Evolutionary conservation across 2,888 invertebrate genomes (phyloP), one percentile per base, ranked within the genome.

Genomic region (Anticlea derivata): DNA sequence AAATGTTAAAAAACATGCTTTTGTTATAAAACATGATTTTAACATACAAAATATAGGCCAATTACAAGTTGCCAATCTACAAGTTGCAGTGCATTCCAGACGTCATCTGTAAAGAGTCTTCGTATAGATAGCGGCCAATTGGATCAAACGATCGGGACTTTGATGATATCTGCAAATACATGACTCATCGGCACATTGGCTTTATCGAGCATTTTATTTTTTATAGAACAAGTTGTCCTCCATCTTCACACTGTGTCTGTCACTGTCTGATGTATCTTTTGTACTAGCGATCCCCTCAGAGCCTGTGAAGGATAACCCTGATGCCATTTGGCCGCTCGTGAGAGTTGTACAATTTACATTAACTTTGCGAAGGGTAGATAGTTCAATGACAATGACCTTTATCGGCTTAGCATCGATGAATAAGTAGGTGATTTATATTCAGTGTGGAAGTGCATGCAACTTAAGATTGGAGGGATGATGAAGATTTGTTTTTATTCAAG

Each of bases 341-440:
- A 66, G 75, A 75, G 81, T 86, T 85, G 83, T 79, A 83, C 84
- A 84, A 84, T 88, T 87, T 83, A 85, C 83, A 79, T 80, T 78
- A 75, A 77, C 73, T 78, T 73, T 67, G 70, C 72, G 69, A 75
- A 75, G 81, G 83, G 78, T 77, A 76, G 78, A 80, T 80, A 79
- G 75, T 83, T 78, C 69, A 73, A 78, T 77, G 78, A 79, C 78
- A 83, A 80, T 85, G 80, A 81, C 75, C 78, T 78, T 80, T 84
- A 85, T 84, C 79, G 73, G 72, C 70, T 77, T 68, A 65, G 68
- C 66, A 73, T 75, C 80, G 70, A 76, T 75, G 74, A 53, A 22
- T 75, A 81, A 82, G 71, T 71, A 76, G 72, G 78, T 77, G 74
- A 80, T 86, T 85, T 85, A 86, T 85, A 86, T 87, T 83, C 84